These are phyloP conservation scores for Lasaia peninsularis DNA, from an alignment of 1,140 invertebrate species.

Conservation along the genomic window DNA sequence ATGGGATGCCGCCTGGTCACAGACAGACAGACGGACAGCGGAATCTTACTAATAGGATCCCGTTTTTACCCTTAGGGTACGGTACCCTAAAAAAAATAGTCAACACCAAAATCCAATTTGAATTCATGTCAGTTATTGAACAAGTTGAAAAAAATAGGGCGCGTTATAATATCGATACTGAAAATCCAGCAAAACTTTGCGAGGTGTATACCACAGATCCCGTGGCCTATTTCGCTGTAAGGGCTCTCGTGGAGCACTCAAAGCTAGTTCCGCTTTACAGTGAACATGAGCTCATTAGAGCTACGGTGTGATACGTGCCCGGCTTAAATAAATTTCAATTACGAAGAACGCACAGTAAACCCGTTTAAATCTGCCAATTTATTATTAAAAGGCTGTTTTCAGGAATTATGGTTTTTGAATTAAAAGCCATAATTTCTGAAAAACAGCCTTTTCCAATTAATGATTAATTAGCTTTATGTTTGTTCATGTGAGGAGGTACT, in stretches of 20 bases:
- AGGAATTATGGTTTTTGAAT: neutral
- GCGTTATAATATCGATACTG: neutral
- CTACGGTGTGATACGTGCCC: slow-evolving; percentile 23
- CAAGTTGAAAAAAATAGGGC: neutral
- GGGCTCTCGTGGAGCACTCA: slow-evolving; percentile 23
- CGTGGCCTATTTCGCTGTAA: slow-evolving; percentile 30
- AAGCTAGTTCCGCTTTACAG: slow-evolving; percentile 18
- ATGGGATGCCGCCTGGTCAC: too few species aligned
- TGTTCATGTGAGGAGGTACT: too few species aligned
- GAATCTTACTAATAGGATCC: too few species aligned
- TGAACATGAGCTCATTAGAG: slow-evolving; percentile 30
- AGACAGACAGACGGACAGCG: too few species aligned
- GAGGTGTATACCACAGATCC: slow-evolving; percentile 15
- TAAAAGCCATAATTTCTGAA: neutral
- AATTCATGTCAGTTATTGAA: neutral
- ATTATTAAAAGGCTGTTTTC: neutral
- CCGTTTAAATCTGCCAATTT: neutral
- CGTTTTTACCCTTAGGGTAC: too few species aligned
- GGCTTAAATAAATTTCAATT: slow-evolving; percentile 17
- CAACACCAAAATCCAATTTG: too few species aligned
- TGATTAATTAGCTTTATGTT: too few species aligned
- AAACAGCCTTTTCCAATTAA: too few species aligned
- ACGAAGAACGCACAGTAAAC: neutral
- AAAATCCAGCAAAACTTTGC: neutral
- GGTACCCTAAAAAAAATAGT: too few species aligned